These are phyloP conservation scores for Ranitomeya variabilis DNA, from an alignment of 2,113 vertebrate species.

Conservation along the genomic window DNA sequence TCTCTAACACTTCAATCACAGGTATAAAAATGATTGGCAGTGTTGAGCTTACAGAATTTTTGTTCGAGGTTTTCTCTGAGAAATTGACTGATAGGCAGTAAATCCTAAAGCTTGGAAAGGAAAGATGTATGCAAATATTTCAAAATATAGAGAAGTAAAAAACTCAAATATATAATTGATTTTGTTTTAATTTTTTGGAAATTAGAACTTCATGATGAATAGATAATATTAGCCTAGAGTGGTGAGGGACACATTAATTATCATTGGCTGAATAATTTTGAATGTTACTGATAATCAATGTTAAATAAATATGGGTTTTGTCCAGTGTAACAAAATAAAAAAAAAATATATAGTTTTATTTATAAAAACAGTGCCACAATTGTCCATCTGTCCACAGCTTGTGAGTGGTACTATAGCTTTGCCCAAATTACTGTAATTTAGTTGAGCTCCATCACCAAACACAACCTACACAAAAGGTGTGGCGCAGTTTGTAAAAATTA, in stretches of 20 bases:
- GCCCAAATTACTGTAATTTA: too few species aligned
- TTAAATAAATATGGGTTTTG: too few species aligned
- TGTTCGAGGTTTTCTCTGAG: conserved; percentile 1
- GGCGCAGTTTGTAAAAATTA: too few species aligned
- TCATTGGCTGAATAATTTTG: not conserved
- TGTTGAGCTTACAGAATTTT: conserved; percentile 32
- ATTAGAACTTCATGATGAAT: not conserved
- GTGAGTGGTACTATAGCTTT: too few species aligned
- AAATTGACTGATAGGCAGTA: conserved; percentile 17
- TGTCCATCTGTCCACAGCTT: too few species aligned
- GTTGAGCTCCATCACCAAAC: too few species aligned
- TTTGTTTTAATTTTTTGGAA: not conserved
- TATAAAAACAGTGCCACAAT: too few species aligned
- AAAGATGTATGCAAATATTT: not conserved
- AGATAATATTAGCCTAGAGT: not conserved
- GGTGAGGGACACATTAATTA: not conserved
- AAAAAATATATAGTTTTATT: too few species aligned
- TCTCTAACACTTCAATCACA: conserved; percentile 44
- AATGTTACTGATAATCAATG: too few species aligned
- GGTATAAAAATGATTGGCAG: conserved; percentile 44
- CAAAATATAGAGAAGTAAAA: not conserved
- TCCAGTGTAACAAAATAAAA: too few species aligned
- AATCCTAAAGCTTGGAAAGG: not conserved
- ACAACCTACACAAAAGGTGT: too few species aligned
- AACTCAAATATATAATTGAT: not conserved